phyloP scores from a whole-genome alignment of 1,140 invertebrate genomes.

The Pseudachorutes palmiensis region DNA sequence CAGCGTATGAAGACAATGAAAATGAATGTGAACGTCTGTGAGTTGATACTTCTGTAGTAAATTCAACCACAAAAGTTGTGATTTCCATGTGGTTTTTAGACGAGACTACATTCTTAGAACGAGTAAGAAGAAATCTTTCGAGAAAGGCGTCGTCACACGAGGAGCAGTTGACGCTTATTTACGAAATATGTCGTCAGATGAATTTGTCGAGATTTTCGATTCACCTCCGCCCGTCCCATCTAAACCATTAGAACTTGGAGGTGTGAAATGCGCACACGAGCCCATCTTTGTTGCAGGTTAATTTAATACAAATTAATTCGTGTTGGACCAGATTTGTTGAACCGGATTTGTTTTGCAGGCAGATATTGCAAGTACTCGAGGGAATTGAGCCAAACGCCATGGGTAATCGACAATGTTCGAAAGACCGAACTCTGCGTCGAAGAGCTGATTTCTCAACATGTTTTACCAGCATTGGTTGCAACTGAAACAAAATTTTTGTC shows the following conservation, averaged over 20 bases:
- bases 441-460: conserved; percentile 67
- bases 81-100: conserved; percentile 4
- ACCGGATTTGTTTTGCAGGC: conserved; percentile 44
- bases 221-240: conserved; percentile 23
- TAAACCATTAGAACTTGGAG: conserved; percentile 12
- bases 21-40: conserved; percentile 51
- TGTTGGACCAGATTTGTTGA: conserved; percentile 2
- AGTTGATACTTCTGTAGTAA: too few species aligned
- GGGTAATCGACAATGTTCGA: conserved; percentile 74
- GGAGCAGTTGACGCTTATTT: conserved; percentile 17
- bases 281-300: conserved; percentile 33
- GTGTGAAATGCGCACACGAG: conserved; percentile 23
- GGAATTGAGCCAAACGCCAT: conserved; percentile 83
- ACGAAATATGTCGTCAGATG: conserved; percentile 2
- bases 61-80: too few species aligned
- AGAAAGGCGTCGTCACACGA: conserved; percentile 13
- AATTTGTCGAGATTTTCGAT: conserved; percentile 19
- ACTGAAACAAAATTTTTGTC: conserved; percentile 65
- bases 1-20: conserved; percentile 47
- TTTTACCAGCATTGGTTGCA: conserved; percentile 48
- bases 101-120: neutral
- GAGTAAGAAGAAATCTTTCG: conserved; percentile 1
- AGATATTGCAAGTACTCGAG: conserved; percentile 83
- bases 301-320: neutral
- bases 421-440: conserved; percentile 79